These are phyloP conservation scores for Haemorhous mexicanus DNA, from an alignment of 2,113 vertebrate genomes.

Conservation along the genomic window DNA sequence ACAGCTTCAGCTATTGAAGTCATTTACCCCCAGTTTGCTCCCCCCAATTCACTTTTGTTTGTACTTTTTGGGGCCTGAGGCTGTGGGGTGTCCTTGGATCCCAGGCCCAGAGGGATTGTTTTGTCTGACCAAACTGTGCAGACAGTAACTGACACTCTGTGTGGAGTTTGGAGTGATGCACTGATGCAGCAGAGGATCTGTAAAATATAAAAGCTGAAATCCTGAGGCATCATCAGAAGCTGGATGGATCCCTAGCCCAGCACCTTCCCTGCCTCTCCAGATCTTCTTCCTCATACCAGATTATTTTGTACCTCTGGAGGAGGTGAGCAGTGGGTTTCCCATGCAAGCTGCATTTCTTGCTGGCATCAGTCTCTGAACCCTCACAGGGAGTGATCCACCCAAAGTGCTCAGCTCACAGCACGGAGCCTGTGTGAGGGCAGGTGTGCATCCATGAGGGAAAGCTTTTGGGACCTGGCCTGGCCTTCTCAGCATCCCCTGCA, in stretches of 20 bases:
- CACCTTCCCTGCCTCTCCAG: neutral
- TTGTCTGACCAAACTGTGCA: neutral
- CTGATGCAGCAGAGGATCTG: too few species aligned
- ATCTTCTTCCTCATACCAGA: neutral
- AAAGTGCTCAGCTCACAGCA: neutral
- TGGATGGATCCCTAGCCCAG: neutral
- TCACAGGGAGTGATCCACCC: neutral
- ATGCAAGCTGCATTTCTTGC: neutral
- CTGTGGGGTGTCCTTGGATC: rapidly evolving
- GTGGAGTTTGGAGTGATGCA: neutral
- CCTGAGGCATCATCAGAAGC: neutral
- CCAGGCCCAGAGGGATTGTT: neutral
- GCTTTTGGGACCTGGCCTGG: too few species aligned
- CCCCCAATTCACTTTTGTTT: neutral
- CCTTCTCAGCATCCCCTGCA: neutral
- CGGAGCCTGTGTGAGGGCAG: neutral
- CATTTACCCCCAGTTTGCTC: neutral
- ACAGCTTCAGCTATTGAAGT: neutral
- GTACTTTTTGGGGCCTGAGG: neutral
- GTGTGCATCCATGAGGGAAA: neutral
- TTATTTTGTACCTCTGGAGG: neutral
- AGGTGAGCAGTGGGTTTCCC: neutral
- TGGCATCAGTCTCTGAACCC: neutral
- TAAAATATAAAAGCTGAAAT: neutral
- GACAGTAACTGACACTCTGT: neutral